These are phyloP conservation scores for Masnerella sp. DNA, from an alignment of 2,888 invertebrate species.

Conservation along the genomic window DNA sequence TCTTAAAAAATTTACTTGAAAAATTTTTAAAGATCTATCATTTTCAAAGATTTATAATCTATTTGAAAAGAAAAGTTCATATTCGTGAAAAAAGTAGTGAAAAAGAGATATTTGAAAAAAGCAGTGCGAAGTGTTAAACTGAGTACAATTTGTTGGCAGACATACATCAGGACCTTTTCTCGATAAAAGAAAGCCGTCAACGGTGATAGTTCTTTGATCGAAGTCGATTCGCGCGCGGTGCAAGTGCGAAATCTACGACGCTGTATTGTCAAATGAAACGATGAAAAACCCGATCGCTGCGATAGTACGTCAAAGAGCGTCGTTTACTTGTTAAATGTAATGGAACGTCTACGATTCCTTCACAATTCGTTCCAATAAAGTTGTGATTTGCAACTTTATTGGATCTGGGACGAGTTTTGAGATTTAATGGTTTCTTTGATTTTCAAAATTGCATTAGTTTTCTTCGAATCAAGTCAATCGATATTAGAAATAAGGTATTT, in stretches of 20 bases:
- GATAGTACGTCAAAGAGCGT: slow-evolving; percentile 18
- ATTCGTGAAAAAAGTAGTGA: too few species aligned
- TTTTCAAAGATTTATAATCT: too few species aligned
- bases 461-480: too few species aligned
- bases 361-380: slow-evolving; percentile 21
- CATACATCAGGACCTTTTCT: not conserved
- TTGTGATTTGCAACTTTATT: slow-evolving; percentile 12
- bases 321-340: slow-evolving; percentile 27
- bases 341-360: slow-evolving; percentile 24
- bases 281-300: slow-evolving; percentile 19
- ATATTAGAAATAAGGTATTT: too few species aligned
- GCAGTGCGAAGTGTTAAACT: too few species aligned
- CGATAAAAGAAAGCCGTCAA: not conserved
- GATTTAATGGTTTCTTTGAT: not conserved
- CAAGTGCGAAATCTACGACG: not conserved
- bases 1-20: too few species aligned
- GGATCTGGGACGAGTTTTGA: not conserved
- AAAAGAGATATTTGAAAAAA: too few species aligned
- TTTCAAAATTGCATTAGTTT: too few species aligned
- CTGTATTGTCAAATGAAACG: slow-evolving; percentile 8
- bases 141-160: not conserved
- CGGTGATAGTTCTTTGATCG: slow-evolving; percentile 6
- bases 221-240: not conserved
- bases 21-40: too few species aligned
- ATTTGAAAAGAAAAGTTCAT: too few species aligned